Percentiles rank a stretch among this genome's conserved stretches.
Evolutionary conservation across 2,113 vertebrate species (phyloP).

Genomic region (Proteles cristata): DNA sequence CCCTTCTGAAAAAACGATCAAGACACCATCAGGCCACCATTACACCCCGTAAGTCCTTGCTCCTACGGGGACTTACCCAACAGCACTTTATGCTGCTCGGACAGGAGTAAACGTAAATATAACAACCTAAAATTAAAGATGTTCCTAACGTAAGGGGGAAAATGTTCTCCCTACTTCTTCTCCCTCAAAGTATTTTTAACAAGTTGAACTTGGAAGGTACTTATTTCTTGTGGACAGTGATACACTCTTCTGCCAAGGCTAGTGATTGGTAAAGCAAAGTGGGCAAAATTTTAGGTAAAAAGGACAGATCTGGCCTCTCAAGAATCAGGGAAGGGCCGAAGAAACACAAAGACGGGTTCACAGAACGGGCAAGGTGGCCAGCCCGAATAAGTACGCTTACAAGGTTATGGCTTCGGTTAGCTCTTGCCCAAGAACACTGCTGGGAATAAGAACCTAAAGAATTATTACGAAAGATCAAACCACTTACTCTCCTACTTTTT

Average conservation of each 20-base stretch:
- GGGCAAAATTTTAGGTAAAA: neutral
- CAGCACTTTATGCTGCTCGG: neutral
- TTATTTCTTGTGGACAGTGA: neutral
- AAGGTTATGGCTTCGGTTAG: neutral
- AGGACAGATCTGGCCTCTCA: neutral
- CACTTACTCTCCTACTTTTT: neutral
- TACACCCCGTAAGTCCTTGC: neutral
- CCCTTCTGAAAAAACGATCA: conserved; percentile 24
- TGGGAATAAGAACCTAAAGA: neutral
- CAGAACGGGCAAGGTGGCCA: too few species aligned
- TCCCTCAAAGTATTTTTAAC: neutral
- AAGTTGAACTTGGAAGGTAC: neutral
- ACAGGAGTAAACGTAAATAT: neutral
- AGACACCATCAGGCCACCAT: neutral
- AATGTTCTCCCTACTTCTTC: neutral
- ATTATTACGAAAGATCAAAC: neutral
- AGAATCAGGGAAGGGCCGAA: neutral
- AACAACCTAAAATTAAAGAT: neutral
- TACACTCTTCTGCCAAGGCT: neutral
- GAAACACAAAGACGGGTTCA: neutral
- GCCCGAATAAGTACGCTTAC: neutral
- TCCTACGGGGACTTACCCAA: neutral
- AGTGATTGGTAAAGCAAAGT: neutral
- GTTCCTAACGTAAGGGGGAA: neutral
- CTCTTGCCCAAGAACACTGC: neutral